phyloP scores from a whole-genome alignment of 2,113 vertebrate genomes.

The Trematocara unimaculatum region DNA sequence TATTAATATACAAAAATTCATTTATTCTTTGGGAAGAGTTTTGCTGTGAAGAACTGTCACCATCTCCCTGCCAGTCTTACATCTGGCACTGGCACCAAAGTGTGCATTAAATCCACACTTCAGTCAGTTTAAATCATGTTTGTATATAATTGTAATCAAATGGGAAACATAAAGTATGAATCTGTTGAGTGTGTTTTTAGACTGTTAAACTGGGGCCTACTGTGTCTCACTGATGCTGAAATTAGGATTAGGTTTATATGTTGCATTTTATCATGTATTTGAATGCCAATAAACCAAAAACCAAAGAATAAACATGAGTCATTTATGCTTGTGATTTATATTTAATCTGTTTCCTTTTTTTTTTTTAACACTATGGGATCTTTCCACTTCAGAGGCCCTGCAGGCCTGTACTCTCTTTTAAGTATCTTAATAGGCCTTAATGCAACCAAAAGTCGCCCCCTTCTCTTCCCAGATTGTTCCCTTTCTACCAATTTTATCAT shows the following conservation, averaged over 20 bases:
- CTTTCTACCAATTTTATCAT: constrained; percentile 15
- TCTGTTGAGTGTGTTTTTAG: not conserved
- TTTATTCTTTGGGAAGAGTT: not conserved
- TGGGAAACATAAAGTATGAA: not conserved
- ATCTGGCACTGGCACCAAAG: not conserved
- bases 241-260: not conserved
- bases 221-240: not conserved
- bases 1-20: not conserved
- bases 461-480: not conserved
- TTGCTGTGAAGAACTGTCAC: not conserved
- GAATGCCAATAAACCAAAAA: constrained; percentile 15
- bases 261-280: not conserved
- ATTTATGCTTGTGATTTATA: constrained; percentile 25
- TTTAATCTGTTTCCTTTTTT: constrained; percentile 32
- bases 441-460: not conserved
- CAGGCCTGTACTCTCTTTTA: constrained; percentile 38
- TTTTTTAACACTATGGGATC: constrained; percentile 26
- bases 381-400: constrained; percentile 29
- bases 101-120: not conserved
- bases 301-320: not conserved
- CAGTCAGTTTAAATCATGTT: not conserved
- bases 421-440: constrained; percentile 44
- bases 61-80: not conserved
- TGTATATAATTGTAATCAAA: not conserved
- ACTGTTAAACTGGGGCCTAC: not conserved